Percentiles rank a stretch among this genome's conserved stretches.
Conservation (phyloP, 2,888 invertebrate species). For the Griposia aprilina region DNA sequence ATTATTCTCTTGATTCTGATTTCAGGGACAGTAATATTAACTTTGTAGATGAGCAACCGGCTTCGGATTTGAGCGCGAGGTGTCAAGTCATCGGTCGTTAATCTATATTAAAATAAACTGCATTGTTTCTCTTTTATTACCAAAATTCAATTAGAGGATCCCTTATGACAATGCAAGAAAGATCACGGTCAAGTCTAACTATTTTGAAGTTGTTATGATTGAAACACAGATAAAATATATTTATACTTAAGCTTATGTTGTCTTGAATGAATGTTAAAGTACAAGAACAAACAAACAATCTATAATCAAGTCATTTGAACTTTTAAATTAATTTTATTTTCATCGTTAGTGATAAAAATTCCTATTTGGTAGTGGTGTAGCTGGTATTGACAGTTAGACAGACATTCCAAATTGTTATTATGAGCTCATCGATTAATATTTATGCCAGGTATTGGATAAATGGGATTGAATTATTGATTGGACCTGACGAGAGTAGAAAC, state of each 20-base stretch:
- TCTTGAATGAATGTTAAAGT: constrained; percentile 19
- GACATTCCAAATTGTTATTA: constrained; percentile 54
- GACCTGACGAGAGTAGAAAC: constrained; percentile 39
- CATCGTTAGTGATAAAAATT: constrained; percentile 6
- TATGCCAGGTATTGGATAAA: constrained; percentile 48
- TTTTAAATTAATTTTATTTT: background rate
- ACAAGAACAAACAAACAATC: background rate
- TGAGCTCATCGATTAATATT: constrained; percentile 58
- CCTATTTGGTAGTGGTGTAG: constrained; percentile 6
- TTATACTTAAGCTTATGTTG: constrained; percentile 22
- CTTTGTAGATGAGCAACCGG: constrained; percentile 67
- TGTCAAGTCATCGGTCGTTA: constrained; percentile 89
- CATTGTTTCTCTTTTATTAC: constrained; percentile 86
- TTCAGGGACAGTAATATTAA: constrained; percentile 42
- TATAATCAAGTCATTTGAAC: background rate
- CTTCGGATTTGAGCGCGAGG: constrained; percentile 76
- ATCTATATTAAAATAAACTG: constrained; percentile 89
- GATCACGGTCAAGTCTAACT: constrained; percentile 51
- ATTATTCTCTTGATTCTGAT: constrained; percentile 13
- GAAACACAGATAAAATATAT: constrained; percentile 44
- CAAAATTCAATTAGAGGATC: constrained; percentile 81
- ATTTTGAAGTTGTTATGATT: constrained; percentile 47
- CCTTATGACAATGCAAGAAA: constrained; percentile 69
- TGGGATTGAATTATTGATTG: constrained; percentile 56
- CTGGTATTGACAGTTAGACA: constrained; percentile 39